Evolutionary conservation across 1,140 invertebrate species (phyloP).

Genomic region (Drosophila virilis): DNA sequence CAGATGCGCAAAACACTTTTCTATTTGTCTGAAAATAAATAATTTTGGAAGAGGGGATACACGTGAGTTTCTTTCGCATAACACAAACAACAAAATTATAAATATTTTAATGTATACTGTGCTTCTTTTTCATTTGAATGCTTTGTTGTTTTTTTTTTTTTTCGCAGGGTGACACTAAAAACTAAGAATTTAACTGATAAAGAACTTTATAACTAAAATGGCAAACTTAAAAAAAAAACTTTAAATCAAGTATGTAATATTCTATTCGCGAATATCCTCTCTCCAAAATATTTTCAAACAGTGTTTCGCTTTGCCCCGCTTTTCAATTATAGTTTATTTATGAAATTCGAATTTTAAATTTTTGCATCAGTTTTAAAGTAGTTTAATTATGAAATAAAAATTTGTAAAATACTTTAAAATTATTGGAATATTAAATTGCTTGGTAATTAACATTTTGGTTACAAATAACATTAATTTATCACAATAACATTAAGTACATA

Average conservation of each 20-base stretch:
- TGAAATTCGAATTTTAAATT: conserved; percentile 5
- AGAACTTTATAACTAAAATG: conserved; percentile 48
- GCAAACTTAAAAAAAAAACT: conserved; percentile 45
- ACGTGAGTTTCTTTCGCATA: conserved; percentile 83
- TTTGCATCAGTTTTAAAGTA: not conserved
- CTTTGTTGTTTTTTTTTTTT: conserved; percentile 19
- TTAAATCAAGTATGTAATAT: conserved; percentile 5
- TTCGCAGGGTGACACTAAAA: conserved; percentile 59
- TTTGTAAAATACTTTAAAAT: conserved; percentile 9
- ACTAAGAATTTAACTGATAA: conserved; percentile 62
- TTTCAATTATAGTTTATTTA: not conserved
- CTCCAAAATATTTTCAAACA: conserved; percentile 67
- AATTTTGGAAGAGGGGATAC: conserved; percentile 84
- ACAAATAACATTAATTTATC: conserved; percentile 8
- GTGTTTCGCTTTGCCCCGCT: conserved; percentile 25
- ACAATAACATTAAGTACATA: not conserved
- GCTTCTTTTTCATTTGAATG: conserved; percentile 48
- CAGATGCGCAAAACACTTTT: conserved; percentile 75
- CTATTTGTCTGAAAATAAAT: conserved; percentile 82
- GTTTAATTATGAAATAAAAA: not conserved
- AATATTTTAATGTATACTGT: conserved; percentile 58
- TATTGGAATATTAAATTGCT: not conserved
- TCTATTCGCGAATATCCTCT: conserved; percentile 57
- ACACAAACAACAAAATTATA: conserved; percentile 76
- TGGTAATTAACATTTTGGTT: conserved; percentile 1